Base-by-base conservation (phyloP, 92 coral and sea anemone species). In the Actinernus sp. region DNA sequence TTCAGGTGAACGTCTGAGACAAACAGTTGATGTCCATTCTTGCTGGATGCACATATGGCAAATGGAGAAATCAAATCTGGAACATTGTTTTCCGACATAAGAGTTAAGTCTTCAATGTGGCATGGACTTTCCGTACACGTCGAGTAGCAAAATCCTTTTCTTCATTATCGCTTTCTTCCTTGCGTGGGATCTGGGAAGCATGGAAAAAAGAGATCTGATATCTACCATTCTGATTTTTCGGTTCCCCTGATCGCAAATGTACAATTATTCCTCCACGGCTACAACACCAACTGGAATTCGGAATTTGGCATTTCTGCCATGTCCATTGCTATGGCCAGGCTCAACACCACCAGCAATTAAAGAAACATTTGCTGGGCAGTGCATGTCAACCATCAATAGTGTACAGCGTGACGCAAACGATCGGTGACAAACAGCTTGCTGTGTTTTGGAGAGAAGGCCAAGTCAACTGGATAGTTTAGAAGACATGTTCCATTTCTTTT, bases 171-270 rank as follows among this genome's bases (percentile, higher is more conserved):
- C n/a, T n/a, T n/a, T n/a, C n/a, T 28, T 31, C 32, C 1, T n/a
- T 61, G 31, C 56, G 60, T 3, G 29, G 26, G 36, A 77, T 68
- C 79, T 34, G 61, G 37, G 84, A 77, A 3, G 74, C 26, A 2
- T 77, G 84, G 21, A 58, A 70, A 77, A 77, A 54, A 76, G 79
- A 10, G 54, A 18, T 40, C 43, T 11, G 16, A 68, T 6, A 32
- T 71, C 61, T 45, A 79, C 64, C 31, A 61, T 65, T 60, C 81
- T 79, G 22, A 79, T 16, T 58, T 47, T 58, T 20, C 67, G 41
- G 31, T 81, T 63, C 19, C 66, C 86, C 51, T 72, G 81, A 18
- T 72, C 87, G 26, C 82, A 80, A 63, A 80, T 54, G 65, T n/a
- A 79, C 26, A 73, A 47, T 45, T 60, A 23, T 30, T 33, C 61